Conservation (phyloP, 2,888 invertebrate genomes). For the Apantesis nais region DNA sequence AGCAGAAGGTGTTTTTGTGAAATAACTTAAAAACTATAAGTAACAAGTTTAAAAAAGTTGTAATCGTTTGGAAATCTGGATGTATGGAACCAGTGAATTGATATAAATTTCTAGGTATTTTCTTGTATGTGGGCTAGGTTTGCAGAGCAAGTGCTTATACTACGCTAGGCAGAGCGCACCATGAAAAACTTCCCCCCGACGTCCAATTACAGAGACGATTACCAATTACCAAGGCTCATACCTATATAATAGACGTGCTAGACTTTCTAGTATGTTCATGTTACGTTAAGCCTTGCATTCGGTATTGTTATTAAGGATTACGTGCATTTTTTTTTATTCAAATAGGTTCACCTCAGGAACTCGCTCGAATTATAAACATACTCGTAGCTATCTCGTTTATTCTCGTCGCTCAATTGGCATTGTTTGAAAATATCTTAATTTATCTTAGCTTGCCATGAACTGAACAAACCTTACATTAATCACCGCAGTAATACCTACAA, state of each 20-base stretch:
- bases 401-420: slow-evolving; percentile 24
- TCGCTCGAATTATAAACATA: slow-evolving; percentile 16
- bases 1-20: too few relatives aligned
- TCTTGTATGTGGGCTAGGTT: slow-evolving; percentile 39
- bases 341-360: slow-evolving; percentile 12
- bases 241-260: slow-evolving; percentile 14
- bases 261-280: slow-evolving; percentile 20
- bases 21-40: too few relatives aligned
- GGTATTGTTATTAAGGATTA: slow-evolving; percentile 13
- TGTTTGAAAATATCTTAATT: slow-evolving; percentile 33
- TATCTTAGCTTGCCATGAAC: slow-evolving; percentile 45
- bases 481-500: slow-evolving; percentile 33
- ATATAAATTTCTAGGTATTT: slow-evolving; percentile 33
- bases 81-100: slow-evolving; percentile 30
- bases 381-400: slow-evolving; percentile 22
- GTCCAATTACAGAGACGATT: slow-evolving; percentile 42
- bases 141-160: slow-evolving; percentile 24
- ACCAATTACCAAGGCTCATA: slow-evolving; percentile 30
- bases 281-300: slow-evolving; percentile 18
- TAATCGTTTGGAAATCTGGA: slow-evolving; percentile 17
- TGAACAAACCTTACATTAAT: slow-evolving; percentile 36
- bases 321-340: slow-evolving; percentile 7
- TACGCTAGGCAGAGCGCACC: slow-evolving; percentile 19
- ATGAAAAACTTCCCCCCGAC: slow-evolving; percentile 46
- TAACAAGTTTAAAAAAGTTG: not conserved